phyloP scores from a whole-genome alignment of 2,113 vertebrate species.

The Willisornis vidua region DNA sequence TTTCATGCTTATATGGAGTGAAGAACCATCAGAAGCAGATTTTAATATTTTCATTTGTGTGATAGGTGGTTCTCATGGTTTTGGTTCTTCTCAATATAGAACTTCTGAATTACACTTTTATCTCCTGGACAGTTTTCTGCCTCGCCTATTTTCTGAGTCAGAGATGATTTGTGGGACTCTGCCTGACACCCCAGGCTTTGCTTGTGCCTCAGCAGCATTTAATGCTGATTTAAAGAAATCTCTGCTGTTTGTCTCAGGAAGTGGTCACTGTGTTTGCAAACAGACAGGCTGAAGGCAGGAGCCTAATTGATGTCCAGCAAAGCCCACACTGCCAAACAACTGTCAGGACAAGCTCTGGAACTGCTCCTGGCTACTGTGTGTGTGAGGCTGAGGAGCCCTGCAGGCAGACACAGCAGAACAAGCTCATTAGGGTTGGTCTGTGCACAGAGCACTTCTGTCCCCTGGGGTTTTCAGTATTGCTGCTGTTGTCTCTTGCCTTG shows the following conservation, averaged over 20 bases:
- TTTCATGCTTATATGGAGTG: background rate
- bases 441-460: background rate
- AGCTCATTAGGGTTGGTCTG: background rate
- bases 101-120: background rate
- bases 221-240: background rate
- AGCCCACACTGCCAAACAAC: conserved; percentile 45
- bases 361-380: conserved; percentile 60
- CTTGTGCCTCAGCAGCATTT: background rate
- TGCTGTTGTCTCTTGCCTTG: background rate
- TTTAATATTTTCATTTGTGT: background rate
- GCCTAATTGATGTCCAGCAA: conserved; percentile 57
- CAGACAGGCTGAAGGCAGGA: conserved; percentile 28
- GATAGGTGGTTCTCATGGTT: background rate
- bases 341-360: conserved; percentile 64
- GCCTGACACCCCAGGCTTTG: background rate
- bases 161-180: background rate
- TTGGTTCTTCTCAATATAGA: background rate
- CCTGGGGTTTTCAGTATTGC: conserved; percentile 2
- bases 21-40: background rate
- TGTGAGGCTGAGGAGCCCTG: conserved; percentile 38
- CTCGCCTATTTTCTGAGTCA: background rate
- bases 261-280: conserved; percentile 37
- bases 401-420: conserved; percentile 30
- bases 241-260: conserved; percentile 28
- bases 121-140: background rate